These are phyloP conservation scores for Anguilla obscura DNA, from an alignment of 2,797 vertebrate genomes.

Conservation along the genomic window DNA sequence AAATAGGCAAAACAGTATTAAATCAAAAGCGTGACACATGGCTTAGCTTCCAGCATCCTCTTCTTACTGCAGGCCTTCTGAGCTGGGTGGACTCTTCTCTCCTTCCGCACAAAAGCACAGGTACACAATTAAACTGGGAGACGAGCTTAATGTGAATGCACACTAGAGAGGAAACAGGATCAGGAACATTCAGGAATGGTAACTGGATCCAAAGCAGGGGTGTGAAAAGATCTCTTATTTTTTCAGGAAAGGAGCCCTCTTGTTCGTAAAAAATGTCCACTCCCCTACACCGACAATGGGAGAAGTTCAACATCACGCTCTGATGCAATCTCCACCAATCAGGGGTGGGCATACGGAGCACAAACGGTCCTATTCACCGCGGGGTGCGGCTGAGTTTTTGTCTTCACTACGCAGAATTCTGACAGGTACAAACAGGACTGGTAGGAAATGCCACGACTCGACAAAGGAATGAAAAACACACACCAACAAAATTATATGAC, in stretches of 20 bases:
- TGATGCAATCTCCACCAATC: slow-evolving; percentile 15
- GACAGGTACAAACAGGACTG: slow-evolving; percentile 47
- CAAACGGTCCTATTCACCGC: slow-evolving; percentile 37
- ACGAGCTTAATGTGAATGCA: background rate
- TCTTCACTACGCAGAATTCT: background rate
- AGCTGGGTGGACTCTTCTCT: background rate
- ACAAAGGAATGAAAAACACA: slow-evolving; percentile 24
- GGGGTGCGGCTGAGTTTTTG: slow-evolving; percentile 53
- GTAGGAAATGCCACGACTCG: slow-evolving; percentile 8
- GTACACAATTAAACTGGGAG: background rate
- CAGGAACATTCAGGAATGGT: background rate
- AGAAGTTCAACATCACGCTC: background rate
- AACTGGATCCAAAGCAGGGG: background rate
- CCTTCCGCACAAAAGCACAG: background rate
- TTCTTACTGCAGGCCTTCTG: background rate
- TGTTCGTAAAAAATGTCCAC: background rate
- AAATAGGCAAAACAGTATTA: background rate
- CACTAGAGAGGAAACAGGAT: background rate
- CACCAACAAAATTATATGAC: background rate
- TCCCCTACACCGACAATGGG: background rate
- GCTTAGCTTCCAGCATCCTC: background rate
- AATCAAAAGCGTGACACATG: background rate
- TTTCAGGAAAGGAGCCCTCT: slow-evolving; percentile 23
- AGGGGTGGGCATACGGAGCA: background rate
- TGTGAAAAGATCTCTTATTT: slow-evolving; percentile 13